Base-by-base conservation (phyloP, 2,113 vertebrate genomes). In the Dinomys branickii region DNA sequence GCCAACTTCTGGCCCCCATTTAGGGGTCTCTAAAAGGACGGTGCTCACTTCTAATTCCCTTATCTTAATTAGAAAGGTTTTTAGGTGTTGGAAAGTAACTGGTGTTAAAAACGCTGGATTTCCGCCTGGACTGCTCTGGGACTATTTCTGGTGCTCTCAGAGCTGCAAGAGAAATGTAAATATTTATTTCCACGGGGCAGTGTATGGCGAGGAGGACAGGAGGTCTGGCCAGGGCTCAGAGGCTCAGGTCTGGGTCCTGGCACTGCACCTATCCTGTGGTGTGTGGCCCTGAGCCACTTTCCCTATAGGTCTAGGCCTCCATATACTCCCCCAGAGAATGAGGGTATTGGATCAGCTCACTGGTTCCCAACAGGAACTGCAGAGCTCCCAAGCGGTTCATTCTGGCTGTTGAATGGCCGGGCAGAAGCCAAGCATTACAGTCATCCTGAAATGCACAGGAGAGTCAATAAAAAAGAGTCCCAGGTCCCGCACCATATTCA, bases 111-210 rank as follows among this genome's bases (percentile, higher is more conserved):
- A 94, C 50, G 20, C 59, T 82, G 35, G 22, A 61, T 35, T 58
- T 85, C 52, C 3, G 22, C 65, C 59, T 86, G 65, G 58, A 44
- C 35, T 88, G 67, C n/a, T 84, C 4, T 9, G n/a, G 71, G 78
- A 78, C 69, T 93, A 16, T 67, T 47, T 56, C 61, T 5, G 10
- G 82, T 67, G 78, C 83, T 77, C 69, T 85, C 12, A 56, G 82
- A n/a, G 61, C 67, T 84, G 19, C 13, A 30, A 94, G 26, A 91
- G 59, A 94, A 84, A 65, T 63, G 17, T 52, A 92, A 95, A 87
- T 22, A 61, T 56, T 59, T 73, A 61, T 90, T 93, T 95, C 84
- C 52, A 69, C 17, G 26, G 83, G 38, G 58, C 26, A 28, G 22
- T 24, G 3, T 35, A 54, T 30, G 47, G 30, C 81, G 44, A 82